Base-by-base conservation (phyloP, 1,140 invertebrate species). In the Drosophila tsacasi region DNA sequence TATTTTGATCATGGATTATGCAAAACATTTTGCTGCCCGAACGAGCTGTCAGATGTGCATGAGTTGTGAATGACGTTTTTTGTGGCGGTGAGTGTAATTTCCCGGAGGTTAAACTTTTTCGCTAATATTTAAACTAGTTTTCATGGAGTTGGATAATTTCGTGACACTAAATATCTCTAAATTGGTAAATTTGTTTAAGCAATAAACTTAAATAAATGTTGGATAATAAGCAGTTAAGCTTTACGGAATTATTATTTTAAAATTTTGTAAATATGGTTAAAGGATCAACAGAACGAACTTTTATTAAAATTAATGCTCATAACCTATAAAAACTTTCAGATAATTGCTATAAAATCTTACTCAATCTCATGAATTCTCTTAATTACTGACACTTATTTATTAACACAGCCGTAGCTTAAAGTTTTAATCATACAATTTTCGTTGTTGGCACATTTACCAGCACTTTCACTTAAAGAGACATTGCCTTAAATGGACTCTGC, bases 1-100 rank as follows among this genome's bases (percentile, higher is more conserved):
- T 42, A 44, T 67, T 67, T 54, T 30, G 39, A 23, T 46, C 64
- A 32, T 37, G 49, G 39, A 55, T 68, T 67, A 69, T 54, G 63
- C 63, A 54, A 54, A 54, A 23, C 21, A 39, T 67, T 67, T 46
- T n/a, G 3, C 32, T 39, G 3, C 2, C n/a, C n/a, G 15, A 12
- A 5, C 47, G 13, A 10, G 10, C 49, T 69, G 63, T 67, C 67
- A 69, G 30, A 13, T 42, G 63, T 46, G 39, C 63, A 44, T 37
- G 30, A 23, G 49, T 30, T 68, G 13, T 23, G 63, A 52, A 66
- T 54, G 49, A 46, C 47, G 32, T 68, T 67, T 71, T 71, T 13
- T 55, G 52, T 17, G 52, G 49, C 32, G 49, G 19, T n/a, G n/a
- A 5, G 21, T 32, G 30, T 71, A 54, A 67, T 71, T 71, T 55